These are phyloP conservation scores for Rotaria sp. DNA, from an alignment of 2,888 invertebrate species.

Conservation along the genomic window DNA sequence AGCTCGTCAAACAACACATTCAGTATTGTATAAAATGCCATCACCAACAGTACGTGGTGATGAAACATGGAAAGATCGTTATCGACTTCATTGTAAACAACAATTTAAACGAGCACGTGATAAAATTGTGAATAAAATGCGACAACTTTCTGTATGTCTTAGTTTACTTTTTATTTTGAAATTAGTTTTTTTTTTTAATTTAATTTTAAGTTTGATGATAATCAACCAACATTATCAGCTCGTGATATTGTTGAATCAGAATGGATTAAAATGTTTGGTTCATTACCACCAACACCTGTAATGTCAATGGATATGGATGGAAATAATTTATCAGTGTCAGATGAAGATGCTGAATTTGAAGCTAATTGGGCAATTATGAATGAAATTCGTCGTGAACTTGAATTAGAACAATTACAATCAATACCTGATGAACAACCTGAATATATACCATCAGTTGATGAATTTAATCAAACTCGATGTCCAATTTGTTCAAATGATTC, in stretches of 20 bases:
- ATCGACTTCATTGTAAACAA: slow-evolving; percentile 28
- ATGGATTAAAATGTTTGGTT: slow-evolving; percentile 24
- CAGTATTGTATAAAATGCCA: slow-evolving; percentile 1
- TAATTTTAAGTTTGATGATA: not conserved
- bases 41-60: slow-evolving; percentile 9
- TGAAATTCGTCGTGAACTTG: not conserved
- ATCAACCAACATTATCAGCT: slow-evolving; percentile 13
- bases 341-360: not conserved
- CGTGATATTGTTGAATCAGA: slow-evolving; percentile 3
- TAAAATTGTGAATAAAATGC: slow-evolving; percentile 17
- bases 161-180: not conserved
- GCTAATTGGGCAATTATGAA: not conserved
- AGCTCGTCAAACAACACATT: not conserved
- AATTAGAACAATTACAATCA: not conserved
- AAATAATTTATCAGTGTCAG: not conserved
- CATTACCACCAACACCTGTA: not conserved
- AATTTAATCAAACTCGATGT: slow-evolving; percentile 20
- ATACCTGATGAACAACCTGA: slow-evolving; percentile 6
- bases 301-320: not conserved
- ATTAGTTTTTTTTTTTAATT: not conserved
- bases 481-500: not conserved
- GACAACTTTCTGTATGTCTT: not conserved
- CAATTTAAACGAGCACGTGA: slow-evolving; percentile 14
- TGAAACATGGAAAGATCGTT: slow-evolving; percentile 29
- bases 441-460: not conserved